Evolutionary conservation across 1,140 invertebrate species (phyloP).

Genomic region (Zaprionus taronus): DNA sequence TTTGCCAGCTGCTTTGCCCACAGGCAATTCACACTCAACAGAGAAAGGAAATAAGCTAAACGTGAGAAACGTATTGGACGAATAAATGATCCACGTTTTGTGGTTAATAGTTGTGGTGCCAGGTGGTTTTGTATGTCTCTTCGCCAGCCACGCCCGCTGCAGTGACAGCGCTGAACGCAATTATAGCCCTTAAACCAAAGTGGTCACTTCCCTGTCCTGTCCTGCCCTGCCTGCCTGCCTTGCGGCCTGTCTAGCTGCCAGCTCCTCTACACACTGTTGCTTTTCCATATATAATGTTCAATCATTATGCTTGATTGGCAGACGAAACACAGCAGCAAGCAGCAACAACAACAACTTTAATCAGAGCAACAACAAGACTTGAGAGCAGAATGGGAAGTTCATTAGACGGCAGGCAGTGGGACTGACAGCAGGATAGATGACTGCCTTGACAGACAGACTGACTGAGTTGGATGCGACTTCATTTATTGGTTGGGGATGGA

Average conservation of each 20-base stretch:
- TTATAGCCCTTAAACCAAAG: slow-evolving; percentile 56
- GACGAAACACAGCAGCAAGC: slow-evolving; percentile 37
- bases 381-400: slow-evolving; percentile 33
- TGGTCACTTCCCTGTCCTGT: slow-evolving; percentile 15
- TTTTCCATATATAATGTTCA: slow-evolving; percentile 61
- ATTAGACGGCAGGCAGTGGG: slow-evolving; percentile 22
- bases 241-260: slow-evolving; percentile 29
- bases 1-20: slow-evolving; percentile 40
- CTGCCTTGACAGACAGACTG: neutral
- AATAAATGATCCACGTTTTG: slow-evolving; percentile 21
- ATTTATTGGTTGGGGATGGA: neutral
- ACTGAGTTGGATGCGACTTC: neutral
- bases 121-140: neutral
- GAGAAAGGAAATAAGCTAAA: neutral
- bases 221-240: slow-evolving; percentile 50
- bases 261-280: slow-evolving; percentile 34
- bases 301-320: slow-evolving; percentile 76
- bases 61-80: slow-evolving; percentile 20
- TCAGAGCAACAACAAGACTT: slow-evolving; percentile 1
- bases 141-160: slow-evolving; percentile 40
- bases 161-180: slow-evolving; percentile 59
- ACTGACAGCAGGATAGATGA: neutral
- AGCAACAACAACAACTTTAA: neutral
- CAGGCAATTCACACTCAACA: slow-evolving; percentile 13
- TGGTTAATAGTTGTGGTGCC: slow-evolving; percentile 17